Evolutionary conservation across 37 sponge, comb jelly and placozoan species (phyloP), one percentile per base, ranked within the genome.

Genomic region (Halisarca cf. caerulea): DNA sequence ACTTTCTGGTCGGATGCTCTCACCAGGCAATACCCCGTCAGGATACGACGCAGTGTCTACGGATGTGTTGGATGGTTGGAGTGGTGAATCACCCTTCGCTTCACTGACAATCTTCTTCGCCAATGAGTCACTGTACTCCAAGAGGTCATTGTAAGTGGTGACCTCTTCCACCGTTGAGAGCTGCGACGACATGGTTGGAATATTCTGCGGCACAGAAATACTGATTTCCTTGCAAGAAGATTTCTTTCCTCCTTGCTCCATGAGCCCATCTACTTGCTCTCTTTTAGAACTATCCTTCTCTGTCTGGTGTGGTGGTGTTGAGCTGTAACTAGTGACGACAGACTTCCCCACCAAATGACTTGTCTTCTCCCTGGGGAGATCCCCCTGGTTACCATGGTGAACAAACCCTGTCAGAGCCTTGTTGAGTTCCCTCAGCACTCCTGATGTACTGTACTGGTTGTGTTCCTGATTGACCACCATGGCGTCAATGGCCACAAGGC

Each of bases 401-500:
- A 80, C 47, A 54, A 87, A 95, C 17, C 92, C 93, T 36, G 79
- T 66, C 45, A 83, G 85, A 2, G 93, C 88, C 61, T 92, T 89
- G 88, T 85, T 84, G n/a, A 95, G 68, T 57, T 92, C 93, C 32
- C 90, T 72, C 0, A 91, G 88, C 15, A 95, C 24, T 30, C 4
- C 24, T 34, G 61, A 53, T 2, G 27, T 33, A 2, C 36, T 20
- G 79, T 87, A 95, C 78, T 89, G 95, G n/a, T 80, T 18, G 15
- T 64, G 68, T 42, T 2, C 0, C 9, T 82, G 24, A 20, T 0
- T 24, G 30, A 85, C 70, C 14, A 42, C 55, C 21, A 77, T 30
- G 42, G 91, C 89, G 54, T 87, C 90, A 1, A 95, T 87, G 66
- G 95, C 88, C 24, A 92, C 93, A 34, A 89, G 7, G n/a, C 75